Base-by-base conservation (phyloP, 2,888 invertebrate species). In the Drosophila yooni region DNA sequence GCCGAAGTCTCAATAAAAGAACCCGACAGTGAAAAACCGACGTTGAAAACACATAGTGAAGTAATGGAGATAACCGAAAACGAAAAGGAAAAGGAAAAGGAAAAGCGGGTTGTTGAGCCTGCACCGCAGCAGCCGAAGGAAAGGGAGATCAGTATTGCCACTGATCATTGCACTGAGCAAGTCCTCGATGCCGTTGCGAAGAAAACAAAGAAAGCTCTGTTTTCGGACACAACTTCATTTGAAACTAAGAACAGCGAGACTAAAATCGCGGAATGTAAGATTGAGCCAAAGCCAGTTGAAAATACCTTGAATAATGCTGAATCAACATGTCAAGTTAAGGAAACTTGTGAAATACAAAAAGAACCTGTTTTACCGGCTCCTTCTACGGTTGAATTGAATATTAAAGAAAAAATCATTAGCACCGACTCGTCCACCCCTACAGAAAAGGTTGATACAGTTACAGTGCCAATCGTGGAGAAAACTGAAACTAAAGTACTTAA, bases 121-220 rank as follows among this genome's bases (percentile, higher is more conserved):
- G 31, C 48, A 25, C 50, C 43, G 3, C 70, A 58, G 8, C 36
- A 27, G 54, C 18, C 38, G 6, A 38, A 52, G 8, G 73, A 77
- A 40, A 61, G 59, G 7, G 72, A 78, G 5, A 57, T 25, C 13
- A 46, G 15, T 46, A 52, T 10, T 18, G n/a, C 58, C 5, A 15
- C 51, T 4, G 69, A 78, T 0, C 76, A 67, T 34, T 62, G 57
- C 8, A 67, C 82, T 71, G 92, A 93, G 52, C 92, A 93, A 71
- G 88, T 91, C 15, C 83, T 93, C 25, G 90, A 92, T 76, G 92
- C 92, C 2, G 91, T 91, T 36, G 92, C 93, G 2, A 92, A 93
- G 77, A 93, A 93, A 76, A 93, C 93, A 0, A 93, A 93, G 69
- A 92, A 94, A 58, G 91, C 91, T 3, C 71, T 92, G n/a, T 89